These are phyloP conservation scores for Erythrolamprus reginae DNA, from an alignment of 2,113 vertebrate species.

Conservation along the genomic window DNA sequence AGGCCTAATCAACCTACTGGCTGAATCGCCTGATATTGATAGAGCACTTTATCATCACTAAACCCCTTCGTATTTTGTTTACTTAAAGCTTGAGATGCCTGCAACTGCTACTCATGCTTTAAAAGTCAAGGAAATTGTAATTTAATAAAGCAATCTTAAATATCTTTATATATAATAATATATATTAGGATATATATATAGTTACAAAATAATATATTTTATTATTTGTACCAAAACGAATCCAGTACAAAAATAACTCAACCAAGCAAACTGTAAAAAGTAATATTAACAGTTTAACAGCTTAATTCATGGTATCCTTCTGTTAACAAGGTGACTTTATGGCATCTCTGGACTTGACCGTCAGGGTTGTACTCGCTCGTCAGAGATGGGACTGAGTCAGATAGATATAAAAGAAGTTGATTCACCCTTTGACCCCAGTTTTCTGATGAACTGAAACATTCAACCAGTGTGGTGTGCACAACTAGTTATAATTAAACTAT, in stretches of 20 bases:
- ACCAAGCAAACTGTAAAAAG: neutral
- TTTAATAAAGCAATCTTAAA: neutral
- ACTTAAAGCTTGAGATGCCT: neutral
- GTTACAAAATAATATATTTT: too few species aligned
- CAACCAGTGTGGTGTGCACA: too few species aligned
- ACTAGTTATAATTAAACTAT: too few species aligned
- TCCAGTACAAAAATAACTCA: neutral
- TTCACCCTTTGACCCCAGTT: too few species aligned
- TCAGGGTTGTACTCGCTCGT: too few species aligned
- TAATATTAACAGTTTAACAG: neutral
- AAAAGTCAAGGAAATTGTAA: neutral
- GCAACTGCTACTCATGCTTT: neutral
- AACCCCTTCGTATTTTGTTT: neutral
- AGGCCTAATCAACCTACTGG: neutral
- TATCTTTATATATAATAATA: neutral
- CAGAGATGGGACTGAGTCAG: too few species aligned
- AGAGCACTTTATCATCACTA: neutral
- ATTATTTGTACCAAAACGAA: too few species aligned
- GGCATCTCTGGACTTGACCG: too few species aligned
- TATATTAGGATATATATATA: too few species aligned
- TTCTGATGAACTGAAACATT: too few species aligned
- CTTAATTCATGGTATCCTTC: neutral
- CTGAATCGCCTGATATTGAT: neutral
- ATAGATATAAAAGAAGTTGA: too few species aligned
- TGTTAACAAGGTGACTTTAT: neutral